Evolutionary conservation across 64 coral and sea anemone species (phyloP).

Genomic region (Catalaphyllia jardinei): DNA sequence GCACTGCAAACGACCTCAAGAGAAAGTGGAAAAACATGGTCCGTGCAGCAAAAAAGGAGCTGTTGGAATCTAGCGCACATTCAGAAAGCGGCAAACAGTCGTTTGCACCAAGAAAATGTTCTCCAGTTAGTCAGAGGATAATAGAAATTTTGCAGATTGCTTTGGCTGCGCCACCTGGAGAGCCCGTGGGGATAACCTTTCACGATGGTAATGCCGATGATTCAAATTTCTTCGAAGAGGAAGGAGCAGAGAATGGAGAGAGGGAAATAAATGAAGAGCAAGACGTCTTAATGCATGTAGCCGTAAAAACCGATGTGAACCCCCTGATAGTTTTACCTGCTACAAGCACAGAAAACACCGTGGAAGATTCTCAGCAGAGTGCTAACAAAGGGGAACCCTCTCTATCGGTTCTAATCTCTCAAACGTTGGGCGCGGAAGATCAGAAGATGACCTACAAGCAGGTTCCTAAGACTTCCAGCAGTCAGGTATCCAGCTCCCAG

Average conservation of each 20-base stretch:
- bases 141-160: constrained; percentile 40
- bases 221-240: background rate
- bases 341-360: background rate
- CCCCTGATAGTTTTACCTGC: background rate
- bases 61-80: background rate
- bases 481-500: background rate
- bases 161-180: background rate
- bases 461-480: background rate
- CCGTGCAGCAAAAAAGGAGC: constrained; percentile 40
- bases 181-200: background rate
- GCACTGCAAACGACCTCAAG: constrained; percentile 50
- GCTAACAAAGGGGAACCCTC: background rate
- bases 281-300: constrained; percentile 13
- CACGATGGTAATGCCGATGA: background rate
- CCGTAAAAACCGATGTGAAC: background rate
- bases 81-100: background rate
- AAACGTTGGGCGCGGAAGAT: background rate
- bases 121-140: constrained; percentile 48
- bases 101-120: constrained; percentile 11
- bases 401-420: background rate
- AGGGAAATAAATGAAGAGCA: background rate
- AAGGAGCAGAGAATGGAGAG: background rate
- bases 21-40: constrained; percentile 80
- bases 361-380: background rate
- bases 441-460: background rate